These are phyloP conservation scores for Phoxinus dragarum DNA, from an alignment of 2,797 vertebrate species.

Conservation along the genomic window DNA sequence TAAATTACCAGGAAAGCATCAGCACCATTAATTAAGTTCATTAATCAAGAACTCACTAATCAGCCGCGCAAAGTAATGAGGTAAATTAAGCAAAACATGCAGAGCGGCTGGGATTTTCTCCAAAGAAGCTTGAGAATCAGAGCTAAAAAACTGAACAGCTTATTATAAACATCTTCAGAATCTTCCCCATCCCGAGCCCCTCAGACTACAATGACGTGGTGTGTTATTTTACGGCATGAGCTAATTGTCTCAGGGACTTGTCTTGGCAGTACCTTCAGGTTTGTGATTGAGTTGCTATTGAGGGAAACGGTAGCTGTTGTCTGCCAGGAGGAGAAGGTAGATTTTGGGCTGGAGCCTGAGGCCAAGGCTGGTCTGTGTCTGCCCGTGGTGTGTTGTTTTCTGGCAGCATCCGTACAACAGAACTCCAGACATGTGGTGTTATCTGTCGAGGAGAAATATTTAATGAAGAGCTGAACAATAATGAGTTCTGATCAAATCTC, in stretches of 20 bases:
- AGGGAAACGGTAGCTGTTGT: conserved; percentile 73
- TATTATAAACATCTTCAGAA: conserved; percentile 60
- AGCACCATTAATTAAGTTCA: conserved; percentile 44
- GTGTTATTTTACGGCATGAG: conserved; percentile 76
- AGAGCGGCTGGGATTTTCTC: conserved; percentile 39
- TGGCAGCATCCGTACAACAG: conserved; percentile 24
- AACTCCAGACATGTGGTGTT: conserved; percentile 35
- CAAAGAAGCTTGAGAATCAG: conserved; percentile 6
- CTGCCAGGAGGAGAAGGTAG: conserved; percentile 54
- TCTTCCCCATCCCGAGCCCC: conserved; percentile 57
- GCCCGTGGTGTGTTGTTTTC: conserved; percentile 8
- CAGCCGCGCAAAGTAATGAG: conserved; percentile 33
- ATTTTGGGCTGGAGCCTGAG: conserved; percentile 42
- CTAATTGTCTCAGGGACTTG: conserved; percentile 76
- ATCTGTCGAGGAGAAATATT: conserved; percentile 25
- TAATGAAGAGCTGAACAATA: conserved; percentile 5
- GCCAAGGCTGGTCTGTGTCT: conserved; percentile 44
- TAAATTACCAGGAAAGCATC: conserved; percentile 34
- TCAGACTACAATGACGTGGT: conserved; percentile 66
- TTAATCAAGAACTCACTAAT: conserved; percentile 48
- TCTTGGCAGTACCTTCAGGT: conserved; percentile 62
- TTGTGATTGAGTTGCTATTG: conserved; percentile 72
- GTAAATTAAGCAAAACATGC: conserved; percentile 49
- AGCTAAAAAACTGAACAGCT: background rate
- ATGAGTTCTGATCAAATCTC: conserved; percentile 23